Evolutionary conservation across 2,797 vertebrate species (phyloP).

Genomic region (Numenius phaeopus): DNA sequence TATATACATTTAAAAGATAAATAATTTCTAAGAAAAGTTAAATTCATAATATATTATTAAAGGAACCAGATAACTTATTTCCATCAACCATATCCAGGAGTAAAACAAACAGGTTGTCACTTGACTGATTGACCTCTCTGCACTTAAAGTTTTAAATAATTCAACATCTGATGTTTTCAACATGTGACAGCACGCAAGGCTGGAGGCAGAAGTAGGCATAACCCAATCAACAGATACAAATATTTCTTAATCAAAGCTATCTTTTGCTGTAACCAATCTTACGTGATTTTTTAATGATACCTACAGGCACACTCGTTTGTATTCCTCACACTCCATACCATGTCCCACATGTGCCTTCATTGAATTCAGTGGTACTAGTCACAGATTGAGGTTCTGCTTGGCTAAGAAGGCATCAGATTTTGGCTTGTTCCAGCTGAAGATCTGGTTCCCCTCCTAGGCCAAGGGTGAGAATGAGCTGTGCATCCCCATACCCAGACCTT

Average conservation of each 20-base stretch:
- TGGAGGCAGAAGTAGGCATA: neutral
- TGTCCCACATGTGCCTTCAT: neutral
- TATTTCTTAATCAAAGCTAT: neutral
- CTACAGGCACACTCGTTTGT: neutral
- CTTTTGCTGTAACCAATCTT: neutral
- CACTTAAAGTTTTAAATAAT: neutral
- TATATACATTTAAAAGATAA: neutral
- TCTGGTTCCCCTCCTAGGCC: neutral
- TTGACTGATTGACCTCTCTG: neutral
- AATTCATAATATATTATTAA: neutral
- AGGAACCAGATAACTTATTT: neutral
- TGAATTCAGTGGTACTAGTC: neutral
- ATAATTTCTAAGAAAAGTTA: neutral
- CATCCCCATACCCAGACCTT: neutral
- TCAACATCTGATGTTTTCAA: neutral
- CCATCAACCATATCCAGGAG: neutral
- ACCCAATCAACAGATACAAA: neutral
- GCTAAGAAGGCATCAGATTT: neutral
- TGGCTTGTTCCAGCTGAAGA: neutral
- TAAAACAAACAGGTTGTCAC: neutral
- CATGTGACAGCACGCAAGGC: neutral
- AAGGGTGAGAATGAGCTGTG: neutral
- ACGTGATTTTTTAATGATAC: neutral
- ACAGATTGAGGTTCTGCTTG: neutral
- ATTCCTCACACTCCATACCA: neutral